Conservation (phyloP, 2,797 vertebrate genomes). For the Pteronotus mesoamericanus region DNA sequence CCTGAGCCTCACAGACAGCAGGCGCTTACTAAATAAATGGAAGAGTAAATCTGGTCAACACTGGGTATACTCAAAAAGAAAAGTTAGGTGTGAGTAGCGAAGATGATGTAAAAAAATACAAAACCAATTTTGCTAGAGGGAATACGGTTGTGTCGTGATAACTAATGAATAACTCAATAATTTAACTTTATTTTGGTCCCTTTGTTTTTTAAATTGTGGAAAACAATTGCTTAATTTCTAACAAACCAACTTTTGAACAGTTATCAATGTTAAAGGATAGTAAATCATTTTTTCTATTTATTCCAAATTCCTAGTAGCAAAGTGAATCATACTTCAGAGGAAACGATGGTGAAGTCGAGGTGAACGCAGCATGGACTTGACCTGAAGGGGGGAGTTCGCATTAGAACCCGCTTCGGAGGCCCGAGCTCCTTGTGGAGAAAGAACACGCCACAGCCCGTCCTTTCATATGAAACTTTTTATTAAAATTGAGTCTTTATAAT, state of each 20-base stretch:
- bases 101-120: not conserved
- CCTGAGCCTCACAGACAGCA: not conserved
- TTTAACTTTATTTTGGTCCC: not conserved
- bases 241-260: not conserved
- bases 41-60: not conserved
- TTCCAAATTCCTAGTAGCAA: slow-evolving; percentile 1
- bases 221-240: not conserved
- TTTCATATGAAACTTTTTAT: slow-evolving; percentile 80
- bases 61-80: not conserved
- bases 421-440: not conserved
- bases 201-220: not conserved
- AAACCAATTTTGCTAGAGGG: not conserved
- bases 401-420: not conserved
- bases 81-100: not conserved
- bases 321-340: not conserved
- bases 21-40: not conserved
- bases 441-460: not conserved
- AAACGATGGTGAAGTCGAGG: not conserved
- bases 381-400: not conserved
- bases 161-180: not conserved
- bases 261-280: not conserved
- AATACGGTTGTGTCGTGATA: not conserved
- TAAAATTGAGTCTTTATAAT: slow-evolving; percentile 79
- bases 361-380: not conserved
- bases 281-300: not conserved